Conservation (phyloP, 2,797 vertebrate species). For the Jordanella pulchra region DNA sequence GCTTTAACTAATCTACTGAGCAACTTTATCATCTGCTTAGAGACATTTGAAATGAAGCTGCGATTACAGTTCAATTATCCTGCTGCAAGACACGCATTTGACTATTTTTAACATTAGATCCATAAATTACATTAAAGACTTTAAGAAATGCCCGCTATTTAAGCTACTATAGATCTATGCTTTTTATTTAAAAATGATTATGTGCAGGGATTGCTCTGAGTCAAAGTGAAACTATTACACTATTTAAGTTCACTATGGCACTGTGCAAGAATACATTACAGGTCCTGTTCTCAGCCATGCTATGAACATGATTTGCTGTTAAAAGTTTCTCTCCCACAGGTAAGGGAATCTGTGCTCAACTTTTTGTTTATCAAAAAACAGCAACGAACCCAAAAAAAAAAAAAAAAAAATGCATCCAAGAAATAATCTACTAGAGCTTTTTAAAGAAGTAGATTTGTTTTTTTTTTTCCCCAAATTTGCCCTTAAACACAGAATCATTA, state of each 20-base stretch:
- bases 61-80: slow-evolving; percentile 20
- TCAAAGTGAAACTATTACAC: slow-evolving; percentile 46
- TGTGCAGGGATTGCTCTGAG: slow-evolving; percentile 42
- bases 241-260: slow-evolving; percentile 43
- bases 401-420: slow-evolving; percentile 54
- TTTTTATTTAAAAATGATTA: slow-evolving; percentile 29
- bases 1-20: slow-evolving; percentile 21
- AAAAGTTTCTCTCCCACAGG: neutral
- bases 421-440: slow-evolving; percentile 38
- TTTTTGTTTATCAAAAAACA: slow-evolving; percentile 57
- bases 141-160: slow-evolving; percentile 39
- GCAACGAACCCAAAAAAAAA: too few relatives aligned
- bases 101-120: slow-evolving; percentile 28
- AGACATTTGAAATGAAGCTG: slow-evolving; percentile 43
- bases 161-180: slow-evolving; percentile 37
- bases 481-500: slow-evolving; percentile 17
- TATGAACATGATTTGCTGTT: slow-evolving; percentile 25
- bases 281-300: slow-evolving; percentile 61
- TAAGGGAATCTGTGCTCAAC: slow-evolving; percentile 42
- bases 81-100: slow-evolving; percentile 14
- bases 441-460: slow-evolving; percentile 14
- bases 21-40: slow-evolving; percentile 29
- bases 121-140: slow-evolving; percentile 48
- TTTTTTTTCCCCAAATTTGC: slow-evolving; percentile 32
- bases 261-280: slow-evolving; percentile 62